phyloP scores from a whole-genome alignment of 2,113 vertebrate genomes.

The Bostrychus sinensis region DNA sequence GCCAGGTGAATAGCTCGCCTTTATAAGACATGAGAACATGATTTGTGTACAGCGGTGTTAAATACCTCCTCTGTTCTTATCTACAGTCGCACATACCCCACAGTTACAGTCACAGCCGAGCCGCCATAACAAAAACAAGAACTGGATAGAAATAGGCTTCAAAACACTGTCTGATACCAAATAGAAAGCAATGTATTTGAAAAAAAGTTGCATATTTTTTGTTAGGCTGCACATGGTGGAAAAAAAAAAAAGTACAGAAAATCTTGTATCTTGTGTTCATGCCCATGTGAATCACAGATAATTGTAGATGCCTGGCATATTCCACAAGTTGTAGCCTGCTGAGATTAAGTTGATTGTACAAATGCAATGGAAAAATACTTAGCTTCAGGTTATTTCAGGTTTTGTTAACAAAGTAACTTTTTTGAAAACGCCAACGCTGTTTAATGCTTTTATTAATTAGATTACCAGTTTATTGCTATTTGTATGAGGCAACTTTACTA shows the following conservation, averaged over 20 bases:
- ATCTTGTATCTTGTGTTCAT: neutral
- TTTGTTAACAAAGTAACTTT: too few relatives aligned
- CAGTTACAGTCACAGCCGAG: constrained; percentile 27
- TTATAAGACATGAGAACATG: constrained; percentile 54
- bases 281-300: too few relatives aligned
- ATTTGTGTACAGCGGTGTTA: constrained; percentile 40
- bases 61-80: constrained; percentile 28
- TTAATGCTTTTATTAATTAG: too few relatives aligned
- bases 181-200: constrained; percentile 22
- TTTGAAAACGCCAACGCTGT: too few relatives aligned
- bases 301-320: neutral
- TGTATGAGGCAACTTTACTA: too few relatives aligned
- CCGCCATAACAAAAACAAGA: constrained; percentile 59
- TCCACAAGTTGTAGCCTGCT: neutral
- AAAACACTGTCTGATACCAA: constrained; percentile 26
- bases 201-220: constrained; percentile 24
- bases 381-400: too few relatives aligned
- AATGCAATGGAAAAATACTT: too few relatives aligned
- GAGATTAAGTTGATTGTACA: neutral
- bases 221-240: neutral
- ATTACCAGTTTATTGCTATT: too few relatives aligned
- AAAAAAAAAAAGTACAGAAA: neutral
- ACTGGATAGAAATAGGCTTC: constrained; percentile 43
- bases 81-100: constrained; percentile 29
- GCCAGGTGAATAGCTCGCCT: constrained; percentile 43